phyloP scores from a whole-genome alignment of 2,797 vertebrate species.

The Microcaecilia unicolor region DNA sequence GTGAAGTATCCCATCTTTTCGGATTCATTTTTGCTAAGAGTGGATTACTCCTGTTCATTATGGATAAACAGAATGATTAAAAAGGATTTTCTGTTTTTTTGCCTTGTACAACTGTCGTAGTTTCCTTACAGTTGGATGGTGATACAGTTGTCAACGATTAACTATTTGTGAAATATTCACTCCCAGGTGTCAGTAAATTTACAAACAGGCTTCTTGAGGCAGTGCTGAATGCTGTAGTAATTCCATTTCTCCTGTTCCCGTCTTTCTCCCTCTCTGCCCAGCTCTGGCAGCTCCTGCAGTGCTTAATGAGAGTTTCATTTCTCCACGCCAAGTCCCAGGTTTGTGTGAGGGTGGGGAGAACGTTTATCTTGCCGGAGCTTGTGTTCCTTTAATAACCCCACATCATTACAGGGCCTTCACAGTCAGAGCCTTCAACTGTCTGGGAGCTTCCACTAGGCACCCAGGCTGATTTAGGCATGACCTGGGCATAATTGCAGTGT shows the following conservation, averaged over 20 bases:
- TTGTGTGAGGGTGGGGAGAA: conserved; percentile 8
- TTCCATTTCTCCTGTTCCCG: conserved; percentile 1
- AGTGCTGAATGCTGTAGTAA: not conserved
- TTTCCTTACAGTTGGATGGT: not conserved
- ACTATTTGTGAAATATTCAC: not conserved
- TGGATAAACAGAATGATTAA: not conserved
- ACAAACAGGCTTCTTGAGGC: not conserved
- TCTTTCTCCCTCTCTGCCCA: not conserved
- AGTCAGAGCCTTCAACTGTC: conserved; percentile 7
- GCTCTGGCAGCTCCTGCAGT: not conserved
- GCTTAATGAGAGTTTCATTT: conserved; percentile 15
- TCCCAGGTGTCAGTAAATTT: not conserved
- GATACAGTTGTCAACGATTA: conserved; percentile 1
- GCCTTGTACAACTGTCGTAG: not conserved
- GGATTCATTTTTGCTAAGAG: too few relatives aligned
- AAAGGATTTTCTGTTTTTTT: not conserved
- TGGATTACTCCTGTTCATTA: not conserved
- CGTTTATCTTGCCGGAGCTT: conserved; percentile 10
- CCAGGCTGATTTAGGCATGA: not conserved
- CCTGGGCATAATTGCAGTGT: conserved; percentile 11
- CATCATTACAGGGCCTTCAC: conserved; percentile 12
- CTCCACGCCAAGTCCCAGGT: conserved; percentile 5
- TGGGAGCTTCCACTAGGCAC: not conserved
- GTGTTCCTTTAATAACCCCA: conserved; percentile 18
- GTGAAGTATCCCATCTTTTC: too few relatives aligned